Base-by-base conservation (phyloP, 1,140 invertebrate genomes). In the Glossosoma conforme region DNA sequence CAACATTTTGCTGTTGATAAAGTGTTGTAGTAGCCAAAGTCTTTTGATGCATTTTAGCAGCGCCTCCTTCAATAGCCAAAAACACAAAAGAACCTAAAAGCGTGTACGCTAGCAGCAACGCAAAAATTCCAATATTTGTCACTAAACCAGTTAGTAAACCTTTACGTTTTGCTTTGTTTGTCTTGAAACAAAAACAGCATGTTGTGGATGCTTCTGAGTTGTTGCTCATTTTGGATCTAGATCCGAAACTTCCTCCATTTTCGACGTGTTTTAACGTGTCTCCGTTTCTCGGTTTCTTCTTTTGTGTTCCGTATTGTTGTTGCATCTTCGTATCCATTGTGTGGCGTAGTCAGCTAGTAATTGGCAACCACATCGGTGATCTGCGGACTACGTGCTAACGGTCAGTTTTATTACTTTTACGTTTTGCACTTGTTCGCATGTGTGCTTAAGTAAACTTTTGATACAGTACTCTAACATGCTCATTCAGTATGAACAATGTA, bases 41-140 rank as follows among this genome's bases (percentile, higher is more conserved):
- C 58, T 79, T 79, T 60, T 83, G 80, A 58, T 81, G 84, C 56
- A 77, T 75, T 46, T 68, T 72, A 22, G 76, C 85, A 64, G 78
- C 79, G 62, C 76, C 83, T 28, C 86, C 87, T 74, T 97, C 93
- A 24, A 95, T 87, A 14, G 89, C 86, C 28, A 93, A 76, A 65
- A 97, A 97, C 59, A 96, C 89, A 63, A 97, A 89, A 24, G 92
- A 93, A 53, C 77, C 78, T 2, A 95, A 72, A 9, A 97, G 74
- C 0, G 91, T 92, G 69, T 98, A 98, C 2, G 86, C 86, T 2
- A 97, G 78, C 1, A 97, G 79, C 18, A 95, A 76, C 24, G 82
- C 80, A 64, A 90, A 93, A 35, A 97, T 88, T 0, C 91, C 91
- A 18, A 93, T 72, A 67, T 94, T 93, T 5, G 90, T 92, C 53